These are phyloP conservation scores for Heterocephalus glaber DNA, from an alignment of 2,113 vertebrate species.

Conservation along the genomic window DNA sequence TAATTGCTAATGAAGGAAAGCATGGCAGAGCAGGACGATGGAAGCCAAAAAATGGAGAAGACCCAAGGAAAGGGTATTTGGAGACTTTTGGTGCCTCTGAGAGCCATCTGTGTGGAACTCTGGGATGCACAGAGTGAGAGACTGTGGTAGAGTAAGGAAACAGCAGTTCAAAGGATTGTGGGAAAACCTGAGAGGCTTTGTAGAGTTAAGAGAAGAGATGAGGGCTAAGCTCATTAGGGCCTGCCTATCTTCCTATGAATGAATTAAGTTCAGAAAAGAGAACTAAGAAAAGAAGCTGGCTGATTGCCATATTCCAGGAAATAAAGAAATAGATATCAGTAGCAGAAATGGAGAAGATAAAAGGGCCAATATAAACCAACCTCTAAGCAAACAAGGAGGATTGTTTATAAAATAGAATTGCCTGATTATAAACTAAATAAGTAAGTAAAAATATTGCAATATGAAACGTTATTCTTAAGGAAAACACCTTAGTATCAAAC, in stretches of 20 bases:
- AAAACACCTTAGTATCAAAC: background rate
- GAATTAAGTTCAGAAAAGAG: background rate
- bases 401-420: background rate
- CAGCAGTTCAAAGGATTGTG: background rate
- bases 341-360: background rate
- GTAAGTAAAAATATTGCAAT: background rate
- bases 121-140: background rate
- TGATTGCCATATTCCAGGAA: background rate
- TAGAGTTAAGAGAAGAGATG: background rate
- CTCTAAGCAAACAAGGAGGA: background rate
- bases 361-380: background rate
- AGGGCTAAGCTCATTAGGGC: background rate
- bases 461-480: slow-evolving; percentile 7
- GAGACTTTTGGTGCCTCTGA: background rate
- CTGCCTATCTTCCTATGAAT: background rate
- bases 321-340: background rate
- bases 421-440: background rate
- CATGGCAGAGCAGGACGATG: background rate
- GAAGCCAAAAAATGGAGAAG: background rate
- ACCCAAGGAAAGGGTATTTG: background rate
- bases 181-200: background rate
- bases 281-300: background rate
- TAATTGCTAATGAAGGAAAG: background rate
- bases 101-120: background rate
- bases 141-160: background rate